Base-by-base conservation (phyloP, 2,797 vertebrate genomes). In the Chiroxiphia lanceolata region DNA sequence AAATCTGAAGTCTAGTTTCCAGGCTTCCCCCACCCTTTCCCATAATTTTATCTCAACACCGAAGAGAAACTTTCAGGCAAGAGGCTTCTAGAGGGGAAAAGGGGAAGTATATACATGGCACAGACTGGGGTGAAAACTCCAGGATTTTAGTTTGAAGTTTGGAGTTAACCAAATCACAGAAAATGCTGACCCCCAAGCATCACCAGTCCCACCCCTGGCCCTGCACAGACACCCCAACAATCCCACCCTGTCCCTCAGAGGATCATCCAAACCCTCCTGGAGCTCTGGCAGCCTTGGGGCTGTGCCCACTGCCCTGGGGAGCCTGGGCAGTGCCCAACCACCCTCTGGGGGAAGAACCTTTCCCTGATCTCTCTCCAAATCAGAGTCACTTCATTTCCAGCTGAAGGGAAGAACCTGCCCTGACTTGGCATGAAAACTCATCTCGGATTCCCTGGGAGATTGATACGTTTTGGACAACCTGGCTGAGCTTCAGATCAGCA, bases 221-320 rank as follows among this genome's bases (percentile, higher is more conserved):
- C 34, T 42, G 54, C 70, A 48, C 54, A 42, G 48, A 44, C 48
- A 50, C 19, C 42, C 42, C 57, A 13, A 57, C 15, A 70, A 64
- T 31, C 36, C 56, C 79, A 48, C 12, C 34, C 54, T 40, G 26
- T 22, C 14, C 61, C 29, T 33, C 16, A 7, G 31, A 27, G 21
- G 1, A 0, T 2, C 44, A 13, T 23, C 71, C 87, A n/a, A 70
- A 50, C 1, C 10, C 56, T 77, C 79, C 64, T 8, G 4, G 19
- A 29, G 79, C 13, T 25, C 42, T 3, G 7, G 40, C 40, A 63
- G 38, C 40, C 29, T 44, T 31, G 26, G 47, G 29, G 54, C n/a
- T 0, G 40, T 42, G 40, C 25, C 40, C 54, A 5, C 47, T 42
- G 40, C 61, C 40, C 63, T 27, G 54, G 69, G n/a, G 25, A 75